These are phyloP conservation scores for Trematomus bernacchii DNA, from an alignment of 2,797 vertebrate genomes.

Conservation along the genomic window DNA sequence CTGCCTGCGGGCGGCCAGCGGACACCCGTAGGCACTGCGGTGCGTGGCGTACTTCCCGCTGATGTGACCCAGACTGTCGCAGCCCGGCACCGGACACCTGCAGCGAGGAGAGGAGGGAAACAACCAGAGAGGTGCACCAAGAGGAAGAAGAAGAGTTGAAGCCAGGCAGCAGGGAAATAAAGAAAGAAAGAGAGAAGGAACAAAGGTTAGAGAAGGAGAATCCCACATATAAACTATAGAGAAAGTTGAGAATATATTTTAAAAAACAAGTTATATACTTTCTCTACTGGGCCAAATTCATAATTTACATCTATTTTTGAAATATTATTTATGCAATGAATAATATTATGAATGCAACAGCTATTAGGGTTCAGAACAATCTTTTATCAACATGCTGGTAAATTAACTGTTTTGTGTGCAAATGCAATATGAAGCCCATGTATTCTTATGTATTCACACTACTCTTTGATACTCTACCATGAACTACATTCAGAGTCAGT, in stretches of 20 bases:
- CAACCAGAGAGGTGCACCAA: neutral
- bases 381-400: slow-evolving; percentile 46
- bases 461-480: slow-evolving; percentile 72
- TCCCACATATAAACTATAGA: slow-evolving; percentile 32
- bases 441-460: slow-evolving; percentile 67
- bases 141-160: slow-evolving; percentile 24
- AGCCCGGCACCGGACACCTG: slow-evolving; percentile 97
- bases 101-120: slow-evolving; percentile 24
- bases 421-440: slow-evolving; percentile 68
- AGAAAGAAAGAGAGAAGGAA: slow-evolving; percentile 24
- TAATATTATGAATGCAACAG: slow-evolving; percentile 32
- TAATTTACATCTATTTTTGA: slow-evolving; percentile 32
- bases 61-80: slow-evolving; percentile 97
- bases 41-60: slow-evolving; percentile 98
- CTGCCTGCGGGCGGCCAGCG: slow-evolving; percentile 94
- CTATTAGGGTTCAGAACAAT: slow-evolving; percentile 36
- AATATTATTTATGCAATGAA: slow-evolving; percentile 24
- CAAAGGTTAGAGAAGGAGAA: slow-evolving; percentile 40
- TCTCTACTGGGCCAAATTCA: slow-evolving; percentile 46
- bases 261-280: slow-evolving; percentile 37
- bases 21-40: slow-evolving; percentile 96
- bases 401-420: slow-evolving; percentile 61
- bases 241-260: slow-evolving; percentile 37
- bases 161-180: slow-evolving; percentile 23
- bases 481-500: slow-evolving; percentile 75